A percentile compares a stretch with the other conserved stretches of the same genome.
Conservation (phyloP, 2,113 vertebrate genomes). For the Atlantisia rogersi region DNA sequence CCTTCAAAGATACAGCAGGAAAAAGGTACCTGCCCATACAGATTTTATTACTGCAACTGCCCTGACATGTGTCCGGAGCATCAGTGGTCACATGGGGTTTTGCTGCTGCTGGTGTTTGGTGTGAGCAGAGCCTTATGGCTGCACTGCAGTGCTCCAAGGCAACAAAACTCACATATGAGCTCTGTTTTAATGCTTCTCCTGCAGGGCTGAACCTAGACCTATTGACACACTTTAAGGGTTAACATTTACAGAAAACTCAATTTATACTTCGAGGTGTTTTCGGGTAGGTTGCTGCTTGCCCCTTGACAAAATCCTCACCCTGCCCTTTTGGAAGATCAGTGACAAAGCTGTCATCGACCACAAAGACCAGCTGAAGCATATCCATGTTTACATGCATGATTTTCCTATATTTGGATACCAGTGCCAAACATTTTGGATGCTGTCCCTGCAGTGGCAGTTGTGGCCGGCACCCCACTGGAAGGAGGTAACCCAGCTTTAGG, state of each 20-base stretch:
- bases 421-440: not conserved
- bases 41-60: not conserved
- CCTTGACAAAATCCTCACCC: not conserved
- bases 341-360: not conserved
- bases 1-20: not conserved
- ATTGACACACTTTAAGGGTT: not conserved
- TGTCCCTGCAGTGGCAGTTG: not conserved
- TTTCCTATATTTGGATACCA: not conserved
- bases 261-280: not conserved
- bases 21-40: not conserved
- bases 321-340: not conserved
- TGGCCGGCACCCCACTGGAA: accelerated
- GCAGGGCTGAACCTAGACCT: not conserved
- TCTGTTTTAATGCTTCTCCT: not conserved
- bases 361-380: accelerated
- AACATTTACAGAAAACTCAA: not conserved
- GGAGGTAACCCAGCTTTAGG: not conserved
- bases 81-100: not conserved
- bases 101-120: accelerated
- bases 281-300: not conserved
- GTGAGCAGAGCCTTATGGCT: not conserved
- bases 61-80: not conserved
- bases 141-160: accelerated
- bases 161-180: not conserved
- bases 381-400: not conserved